Base-by-base conservation (phyloP, 2,888 invertebrate genomes). In the Horisme vitalbata region DNA sequence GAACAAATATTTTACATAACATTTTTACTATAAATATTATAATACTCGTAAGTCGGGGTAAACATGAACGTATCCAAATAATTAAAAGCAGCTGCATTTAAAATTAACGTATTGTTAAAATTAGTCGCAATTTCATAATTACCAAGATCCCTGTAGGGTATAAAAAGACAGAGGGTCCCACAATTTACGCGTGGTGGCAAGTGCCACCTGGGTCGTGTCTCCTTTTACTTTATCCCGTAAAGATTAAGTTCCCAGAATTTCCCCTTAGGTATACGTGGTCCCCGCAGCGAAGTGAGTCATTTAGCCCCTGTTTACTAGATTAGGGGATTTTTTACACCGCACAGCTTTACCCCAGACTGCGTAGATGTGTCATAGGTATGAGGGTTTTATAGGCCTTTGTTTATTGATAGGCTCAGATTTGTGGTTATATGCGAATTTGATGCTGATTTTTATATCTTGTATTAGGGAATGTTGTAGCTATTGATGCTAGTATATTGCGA, bases 301-400 rank as follows among this genome's bases (percentile, higher is more conserved):
- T 88, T 86, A 79, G 77, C 79, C 83, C 81, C 83, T 86, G 88
- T 87, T 89, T 88, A 87, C 86, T 83, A 85, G 84, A 88, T 87
- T 88, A 86, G 80, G 86, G 86, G 83, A 79, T 87, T 87, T 83
- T 87, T 84, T 83, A 83, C 76, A 79, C 76, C 79, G 71, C 83
- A 80, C 79, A 73, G 80, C 80, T 83, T 83, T 73, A 57, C 73
- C 74, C 71, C 69, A 67, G 63, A 65, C 71, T 67, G 67, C 64
- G 70, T 68, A 70, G 71, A 77, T 75, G 75, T 78, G 80, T 81
- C 80, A 77, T 75, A 71, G 71, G 67, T 68, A 69, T 68, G 71
- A 63, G 65, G 58, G 71, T 68, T 75, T 76, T 76, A 79, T 75
- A 69, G 63, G 61, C 59, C 68, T 68, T 70, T 64, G 64, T 73